Conservation (phyloP, 2,888 invertebrate species). For the Nowickia ferox region DNA sequence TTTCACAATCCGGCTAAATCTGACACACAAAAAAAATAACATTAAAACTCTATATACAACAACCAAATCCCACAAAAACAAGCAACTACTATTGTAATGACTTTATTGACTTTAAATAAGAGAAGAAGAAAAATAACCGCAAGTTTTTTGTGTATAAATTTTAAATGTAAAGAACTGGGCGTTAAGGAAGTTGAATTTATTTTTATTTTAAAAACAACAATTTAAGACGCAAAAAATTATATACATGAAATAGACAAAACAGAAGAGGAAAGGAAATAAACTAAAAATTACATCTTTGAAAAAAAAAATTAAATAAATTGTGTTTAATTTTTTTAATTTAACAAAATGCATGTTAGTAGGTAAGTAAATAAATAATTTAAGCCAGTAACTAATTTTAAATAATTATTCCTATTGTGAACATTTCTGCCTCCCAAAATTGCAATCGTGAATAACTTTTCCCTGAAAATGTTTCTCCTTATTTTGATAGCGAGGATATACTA, state of each 20-base stretch:
- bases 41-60: constrained; percentile 38
- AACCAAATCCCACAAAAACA: constrained; percentile 72
- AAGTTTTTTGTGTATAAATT: constrained; percentile 62
- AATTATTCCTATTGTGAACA: too few species aligned
- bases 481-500: too few species aligned
- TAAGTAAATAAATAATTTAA: background rate
- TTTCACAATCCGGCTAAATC: constrained; percentile 25
- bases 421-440: too few species aligned
- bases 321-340: background rate
- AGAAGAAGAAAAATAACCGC: constrained; percentile 39
- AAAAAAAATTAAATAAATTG: constrained; percentile 7
- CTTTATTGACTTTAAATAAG: constrained; percentile 62
- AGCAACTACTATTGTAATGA: constrained; percentile 63
- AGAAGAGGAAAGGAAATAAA: constrained; percentile 56
- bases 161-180: constrained; percentile 62
- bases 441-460: too few species aligned
- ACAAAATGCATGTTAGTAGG: background rate
- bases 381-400: too few species aligned
- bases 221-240: constrained; percentile 51
- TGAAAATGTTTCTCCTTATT: too few species aligned
- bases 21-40: background rate
- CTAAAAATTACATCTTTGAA: constrained; percentile 57
- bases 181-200: constrained; percentile 70
- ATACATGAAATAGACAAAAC: constrained; percentile 21
- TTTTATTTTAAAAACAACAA: constrained; percentile 70